A percentile compares a stretch with the other conserved stretches of the same genome.
Evolutionary conservation across 2,113 vertebrate species (phyloP).

Genomic region (Cepphus grylle): DNA sequence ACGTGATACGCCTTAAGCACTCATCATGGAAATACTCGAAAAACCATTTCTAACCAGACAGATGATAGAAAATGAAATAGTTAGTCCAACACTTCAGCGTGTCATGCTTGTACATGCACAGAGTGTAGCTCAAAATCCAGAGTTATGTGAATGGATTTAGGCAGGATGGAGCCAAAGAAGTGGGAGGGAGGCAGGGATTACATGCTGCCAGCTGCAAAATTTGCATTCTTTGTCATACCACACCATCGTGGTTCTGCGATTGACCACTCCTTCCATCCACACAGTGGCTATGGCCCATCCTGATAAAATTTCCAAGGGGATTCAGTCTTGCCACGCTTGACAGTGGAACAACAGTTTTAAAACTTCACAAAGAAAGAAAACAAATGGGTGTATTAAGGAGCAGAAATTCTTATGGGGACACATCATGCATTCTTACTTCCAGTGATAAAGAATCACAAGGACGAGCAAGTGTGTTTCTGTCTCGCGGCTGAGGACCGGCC

Average conservation of each 20-base stretch:
- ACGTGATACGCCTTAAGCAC: neutral
- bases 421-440: slow-evolving; percentile 41
- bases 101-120: slow-evolving; percentile 25
- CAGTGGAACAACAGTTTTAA: slow-evolving; percentile 9
- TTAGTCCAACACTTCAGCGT: neutral
- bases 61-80: neutral
- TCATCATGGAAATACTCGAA: neutral
- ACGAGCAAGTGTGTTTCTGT: neutral
- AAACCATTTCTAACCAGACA: neutral
- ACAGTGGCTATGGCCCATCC: neutral
- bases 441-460: slow-evolving; percentile 24
- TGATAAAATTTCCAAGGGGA: slow-evolving; percentile 7
- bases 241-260: neutral
- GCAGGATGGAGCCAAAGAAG: neutral
- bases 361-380: slow-evolving; percentile 25
- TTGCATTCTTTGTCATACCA: slow-evolving; percentile 20
- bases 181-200: slow-evolving; percentile 11
- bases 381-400: slow-evolving; percentile 33
- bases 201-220: slow-evolving; percentile 31
- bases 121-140: slow-evolving; percentile 12
- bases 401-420: slow-evolving; percentile 26
- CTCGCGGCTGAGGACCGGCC: neutral
- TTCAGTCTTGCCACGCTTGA: neutral
- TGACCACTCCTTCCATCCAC: neutral
- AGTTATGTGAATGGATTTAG: slow-evolving; percentile 28